Evolutionary conservation across 2,113 vertebrate species (phyloP), one percentile per base, ranked within the genome.

Genomic region (Rhinopomastus cyanomelas): DNA sequence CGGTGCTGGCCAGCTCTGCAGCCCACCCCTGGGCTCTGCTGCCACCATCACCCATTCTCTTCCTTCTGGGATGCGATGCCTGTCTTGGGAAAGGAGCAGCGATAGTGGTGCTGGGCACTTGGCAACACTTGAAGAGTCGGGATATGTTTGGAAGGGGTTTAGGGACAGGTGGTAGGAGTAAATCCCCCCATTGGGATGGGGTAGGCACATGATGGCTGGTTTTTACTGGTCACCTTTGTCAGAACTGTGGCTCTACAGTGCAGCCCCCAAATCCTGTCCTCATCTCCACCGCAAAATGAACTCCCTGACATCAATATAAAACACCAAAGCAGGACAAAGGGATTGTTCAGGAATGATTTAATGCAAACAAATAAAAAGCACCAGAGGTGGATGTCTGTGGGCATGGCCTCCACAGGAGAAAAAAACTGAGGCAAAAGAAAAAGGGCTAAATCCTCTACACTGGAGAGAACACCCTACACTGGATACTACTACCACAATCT

Each of bases 1-100:
- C 0, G 0, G 32, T 0, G 0, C 55, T 25, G 52, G 68, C 51
- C 17, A 3, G 7, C 67, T 57, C 66, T 42, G 61, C 5, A 5
- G 1, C 16, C 46, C 10, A 14, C 26, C 23, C 17, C 20, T 0
- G 0, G 8, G 10, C n/a, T 72, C 16, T 84, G 26, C 49, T 57
- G 13, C 15, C 44, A 29, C n/a, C 39, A 3, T n/a, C 16, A 6
- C 48, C 60, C 51, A 27, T 32, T 26, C 15, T 79, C 22, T 29
- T 2, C 61, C 32, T 80, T 73, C 61, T 29, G 25, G 49, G 71
- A 44, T 81, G 22, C 10, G 66, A 30, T 26, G 36, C 27, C 42
- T 29, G 17, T 39, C 36, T 61, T 7, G 20, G 51, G 42, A 80
- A 86, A 65, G 13, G 56, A 39, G 2, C 12, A 39, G 32, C 19